Evolutionary conservation across 2,113 vertebrate species (phyloP).

Genomic region (Tragulus kanchil): DNA sequence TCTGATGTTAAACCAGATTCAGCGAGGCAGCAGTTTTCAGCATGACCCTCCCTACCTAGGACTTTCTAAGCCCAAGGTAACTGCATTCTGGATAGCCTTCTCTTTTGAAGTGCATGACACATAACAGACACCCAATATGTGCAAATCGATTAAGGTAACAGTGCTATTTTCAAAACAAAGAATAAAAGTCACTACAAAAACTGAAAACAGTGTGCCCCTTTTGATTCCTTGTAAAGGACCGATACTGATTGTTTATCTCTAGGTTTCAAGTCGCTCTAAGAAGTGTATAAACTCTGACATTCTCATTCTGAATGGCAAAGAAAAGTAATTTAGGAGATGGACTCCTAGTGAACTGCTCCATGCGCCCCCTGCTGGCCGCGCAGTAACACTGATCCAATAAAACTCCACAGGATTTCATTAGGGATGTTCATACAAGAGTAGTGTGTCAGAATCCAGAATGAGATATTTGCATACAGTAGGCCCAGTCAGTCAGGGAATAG

Average conservation of each 20-base stretch:
- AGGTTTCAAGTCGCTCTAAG: conserved; percentile 43
- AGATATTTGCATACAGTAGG: conserved; percentile 79
- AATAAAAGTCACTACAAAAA: conserved; percentile 30
- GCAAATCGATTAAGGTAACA: not conserved
- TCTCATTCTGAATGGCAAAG: not conserved
- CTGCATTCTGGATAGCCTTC: not conserved
- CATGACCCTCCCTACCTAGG: not conserved
- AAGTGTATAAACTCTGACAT: not conserved
- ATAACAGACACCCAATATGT: not conserved
- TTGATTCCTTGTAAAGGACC: not conserved
- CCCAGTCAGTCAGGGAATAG: conserved; percentile 72
- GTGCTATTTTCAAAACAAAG: not conserved
- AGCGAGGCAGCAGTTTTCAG: not conserved
- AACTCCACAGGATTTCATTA: conserved; percentile 61
- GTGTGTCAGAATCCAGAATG: conserved; percentile 72
- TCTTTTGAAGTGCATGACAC: not conserved
- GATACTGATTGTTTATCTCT: not conserved
- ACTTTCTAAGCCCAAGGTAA: not conserved
- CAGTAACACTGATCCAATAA: not conserved
- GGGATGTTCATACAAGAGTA: conserved; percentile 12
- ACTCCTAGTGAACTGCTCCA: not conserved
- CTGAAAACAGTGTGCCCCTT: not conserved
- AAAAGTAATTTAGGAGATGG: not conserved
- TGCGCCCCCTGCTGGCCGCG: conserved; percentile 74
- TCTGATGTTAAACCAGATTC: conserved; percentile 18